A percentile compares a stretch with the other conserved stretches of the same genome.
Evolutionary conservation across 2,113 vertebrate genomes (phyloP).

Genomic region (Bubo bubo): DNA sequence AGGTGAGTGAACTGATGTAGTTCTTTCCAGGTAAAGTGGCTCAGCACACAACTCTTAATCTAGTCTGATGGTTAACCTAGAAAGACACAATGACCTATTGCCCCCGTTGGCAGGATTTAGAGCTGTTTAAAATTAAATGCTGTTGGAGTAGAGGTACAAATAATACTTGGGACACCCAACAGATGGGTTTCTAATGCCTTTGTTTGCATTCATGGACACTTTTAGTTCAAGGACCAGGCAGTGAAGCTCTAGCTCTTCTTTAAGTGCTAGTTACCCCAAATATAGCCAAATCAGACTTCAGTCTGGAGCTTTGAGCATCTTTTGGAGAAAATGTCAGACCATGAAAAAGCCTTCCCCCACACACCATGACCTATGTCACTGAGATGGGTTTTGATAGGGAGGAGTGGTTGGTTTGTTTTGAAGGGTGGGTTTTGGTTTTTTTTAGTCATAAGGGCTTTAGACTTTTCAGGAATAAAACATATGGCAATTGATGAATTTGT

Average conservation of each 20-base stretch:
- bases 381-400: not conserved
- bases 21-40: not conserved
- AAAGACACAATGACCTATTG: not conserved
- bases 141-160: not conserved
- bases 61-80: not conserved
- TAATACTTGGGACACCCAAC: not conserved
- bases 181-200: not conserved
- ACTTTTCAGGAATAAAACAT: not conserved
- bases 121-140: not conserved
- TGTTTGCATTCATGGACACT: not conserved
- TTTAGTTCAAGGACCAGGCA: not conserved
- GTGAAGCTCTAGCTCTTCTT: not conserved
- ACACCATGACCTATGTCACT: not conserved
- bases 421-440: not conserved
- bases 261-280: not conserved
- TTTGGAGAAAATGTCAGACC: not conserved
- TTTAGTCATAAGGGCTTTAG: not conserved
- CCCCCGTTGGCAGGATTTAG: not conserved
- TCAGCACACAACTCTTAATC: not conserved
- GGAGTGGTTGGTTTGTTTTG: not conserved
- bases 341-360: not conserved
- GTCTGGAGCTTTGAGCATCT: fast-evolving
- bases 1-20: not conserved
- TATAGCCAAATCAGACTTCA: not conserved
- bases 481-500: not conserved